Evolutionary conservation across 2,888 invertebrate genomes (phyloP).

Genomic region (Brachynemurus nebulosus): DNA sequence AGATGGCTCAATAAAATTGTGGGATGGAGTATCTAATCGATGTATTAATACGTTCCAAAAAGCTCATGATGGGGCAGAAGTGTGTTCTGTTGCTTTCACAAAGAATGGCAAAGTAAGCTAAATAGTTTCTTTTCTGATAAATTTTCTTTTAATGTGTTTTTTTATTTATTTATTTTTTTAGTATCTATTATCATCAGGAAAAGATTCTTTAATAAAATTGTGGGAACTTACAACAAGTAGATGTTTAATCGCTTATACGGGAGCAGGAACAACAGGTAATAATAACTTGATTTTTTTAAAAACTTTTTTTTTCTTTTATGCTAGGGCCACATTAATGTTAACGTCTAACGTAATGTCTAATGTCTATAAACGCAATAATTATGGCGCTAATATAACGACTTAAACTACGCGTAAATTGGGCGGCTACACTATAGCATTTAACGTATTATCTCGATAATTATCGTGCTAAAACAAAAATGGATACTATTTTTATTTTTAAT

Average conservation of each 20-base stretch:
- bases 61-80: slow-evolving; percentile 90
- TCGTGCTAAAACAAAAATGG: no score
- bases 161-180: slow-evolving; percentile 26
- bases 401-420: no score
- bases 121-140: neutral
- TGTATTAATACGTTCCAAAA: slow-evolving; percentile 87
- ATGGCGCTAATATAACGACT: no score
- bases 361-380: no score
- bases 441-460: no score
- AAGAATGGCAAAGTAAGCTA: slow-evolving; percentile 78
- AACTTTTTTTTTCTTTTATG: no score
- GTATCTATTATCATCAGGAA: slow-evolving; percentile 89
- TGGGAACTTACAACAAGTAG: slow-evolving; percentile 97
- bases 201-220: slow-evolving; percentile 92
- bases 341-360: no score
- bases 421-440: no score
- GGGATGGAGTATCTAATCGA: slow-evolving; percentile 91
- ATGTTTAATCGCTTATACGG: slow-evolving; percentile 95
- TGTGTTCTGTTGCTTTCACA: slow-evolving; percentile 88
- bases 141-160: neutral
- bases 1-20: slow-evolving; percentile 89
- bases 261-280: slow-evolving; percentile 78
- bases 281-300: no score
- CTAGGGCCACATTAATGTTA: no score
- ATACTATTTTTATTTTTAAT: no score